A percentile compares a stretch with the other conserved stretches of the same genome.
These are phyloP conservation scores for Drosophila anomalata DNA, from an alignment of 2,888 invertebrate genomes.

Conservation along the genomic window DNA sequence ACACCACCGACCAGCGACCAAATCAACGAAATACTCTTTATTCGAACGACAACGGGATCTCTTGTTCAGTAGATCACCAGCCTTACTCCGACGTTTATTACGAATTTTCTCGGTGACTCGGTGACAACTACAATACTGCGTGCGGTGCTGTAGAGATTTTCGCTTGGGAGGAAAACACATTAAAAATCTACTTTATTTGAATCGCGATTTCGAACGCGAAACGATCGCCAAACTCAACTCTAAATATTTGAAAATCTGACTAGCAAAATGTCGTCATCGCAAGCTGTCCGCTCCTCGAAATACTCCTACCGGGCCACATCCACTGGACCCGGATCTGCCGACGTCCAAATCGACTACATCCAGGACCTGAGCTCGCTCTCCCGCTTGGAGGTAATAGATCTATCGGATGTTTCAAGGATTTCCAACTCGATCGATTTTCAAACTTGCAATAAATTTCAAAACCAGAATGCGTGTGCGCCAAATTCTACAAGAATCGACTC, in stretches of 20 bases:
- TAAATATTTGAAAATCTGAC: constrained; percentile 58
- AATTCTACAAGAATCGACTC: constrained; percentile 30
- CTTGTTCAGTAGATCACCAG: constrained; percentile 85
- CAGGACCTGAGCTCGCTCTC: constrained; percentile 96
- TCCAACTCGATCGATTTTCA: constrained; percentile 4
- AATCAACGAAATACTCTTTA: constrained; percentile 84
- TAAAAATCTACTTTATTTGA: constrained; percentile 24
- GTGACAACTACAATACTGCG: constrained; percentile 84
- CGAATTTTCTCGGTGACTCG: constrained; percentile 84
- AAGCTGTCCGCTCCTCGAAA: constrained; percentile 93
- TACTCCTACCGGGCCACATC: constrained; percentile 96
- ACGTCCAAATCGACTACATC: constrained; percentile 97
- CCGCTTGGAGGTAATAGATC: constrained; percentile 93
- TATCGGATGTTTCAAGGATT: background rate
- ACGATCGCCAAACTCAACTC: constrained; percentile 41
- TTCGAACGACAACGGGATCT: constrained; percentile 85
- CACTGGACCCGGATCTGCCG: constrained; percentile 92
- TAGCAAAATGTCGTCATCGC: constrained; percentile 89
- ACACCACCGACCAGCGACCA: constrained; percentile 70
- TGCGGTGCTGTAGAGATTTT: constrained; percentile 78
- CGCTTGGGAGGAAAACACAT: constrained; percentile 50
- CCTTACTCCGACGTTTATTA: constrained; percentile 85
- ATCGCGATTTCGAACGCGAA: constrained; percentile 58
- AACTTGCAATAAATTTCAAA: background rate
- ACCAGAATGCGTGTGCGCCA: constrained; percentile 38